phyloP scores from a whole-genome alignment of 2,888 invertebrate genomes.

The Synergus gifuensis region DNA sequence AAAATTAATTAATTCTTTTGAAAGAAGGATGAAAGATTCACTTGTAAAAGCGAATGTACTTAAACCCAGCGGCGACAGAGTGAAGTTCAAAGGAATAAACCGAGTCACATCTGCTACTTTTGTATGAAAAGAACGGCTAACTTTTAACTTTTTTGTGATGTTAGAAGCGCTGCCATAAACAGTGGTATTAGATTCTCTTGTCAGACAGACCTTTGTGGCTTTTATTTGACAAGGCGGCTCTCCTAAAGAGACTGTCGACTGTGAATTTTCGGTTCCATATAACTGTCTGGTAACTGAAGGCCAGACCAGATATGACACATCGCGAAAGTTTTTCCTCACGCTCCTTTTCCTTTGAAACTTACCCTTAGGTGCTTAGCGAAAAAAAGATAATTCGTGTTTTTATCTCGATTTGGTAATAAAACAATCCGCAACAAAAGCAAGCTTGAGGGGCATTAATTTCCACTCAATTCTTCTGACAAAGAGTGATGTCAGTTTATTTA shows the following conservation, averaged over 20 bases:
- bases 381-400: not conserved
- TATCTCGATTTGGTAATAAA: not conserved
- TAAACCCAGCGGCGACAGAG: not conserved
- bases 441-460: not conserved
- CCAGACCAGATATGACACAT: not conserved
- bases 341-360: not conserved
- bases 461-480: not conserved
- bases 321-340: not conserved
- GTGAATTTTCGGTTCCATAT: not conserved
- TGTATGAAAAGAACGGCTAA: slow-evolving; percentile 9
- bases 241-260: not conserved
- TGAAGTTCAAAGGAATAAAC: slow-evolving; percentile 9
- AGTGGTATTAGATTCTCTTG: not conserved
- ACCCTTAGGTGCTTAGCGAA: not conserved
- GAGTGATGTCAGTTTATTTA: not conserved
- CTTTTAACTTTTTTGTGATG: slow-evolving; percentile 11
- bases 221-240: not conserved
- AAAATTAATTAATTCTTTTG: not conserved
- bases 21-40: not conserved
- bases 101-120: not conserved
- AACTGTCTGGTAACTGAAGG: not conserved
- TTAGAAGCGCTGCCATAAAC: slow-evolving; percentile 16
- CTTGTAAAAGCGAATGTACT: not conserved
- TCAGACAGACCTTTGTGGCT: not conserved
- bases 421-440: not conserved